Evolutionary conservation across 2,797 vertebrate species (phyloP), one percentile per base, ranked within the genome.

Genomic region (Nasua narica): DNA sequence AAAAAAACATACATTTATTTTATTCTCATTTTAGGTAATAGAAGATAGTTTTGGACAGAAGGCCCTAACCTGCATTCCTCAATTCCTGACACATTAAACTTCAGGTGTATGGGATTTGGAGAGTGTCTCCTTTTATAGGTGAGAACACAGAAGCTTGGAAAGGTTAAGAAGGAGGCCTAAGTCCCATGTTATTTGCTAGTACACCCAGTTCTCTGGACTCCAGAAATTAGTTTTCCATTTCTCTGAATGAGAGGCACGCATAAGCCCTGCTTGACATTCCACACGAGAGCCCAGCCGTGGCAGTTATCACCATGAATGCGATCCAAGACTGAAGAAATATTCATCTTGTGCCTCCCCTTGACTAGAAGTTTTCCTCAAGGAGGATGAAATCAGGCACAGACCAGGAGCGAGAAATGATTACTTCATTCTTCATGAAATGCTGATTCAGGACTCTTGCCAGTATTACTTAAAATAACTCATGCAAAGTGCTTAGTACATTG

Each of bases 401-500:
- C 5, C 4, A 56, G 23, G 32, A 70, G 14, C 67, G 7, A 65
- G 29, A 82, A 95, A 85, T 14, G 18, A 14, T 58, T 40, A 65
- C 25, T 87, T 85, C 16, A 25, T 62, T 21, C 2, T 76, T 79
- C 35, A 37, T 10, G 14, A 83, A 88, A 56, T 48, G 27, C 19
- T 50, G 12, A 79, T 43, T 72, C 7, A 67, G 19, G 1, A 85
- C 37, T 81, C 58, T 85, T 87, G 35, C 48, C 9, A 52, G 19
- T 12, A 46, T 89, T 69, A 23, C 37, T 91, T 54, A 91, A 93
- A 93, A 48, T 60, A 84, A 83, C 54, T 91, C n/a, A 10, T 58
- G 7, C 14, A 81, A 90, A 87, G 35, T 77, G 19, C 62, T 52
- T 90, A 60, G 25, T n/a, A 58, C 0, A 48, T 11, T 50, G 35